These are phyloP conservation scores for Ciconia nigra DNA, from an alignment of 2,797 vertebrate species.

Conservation along the genomic window DNA sequence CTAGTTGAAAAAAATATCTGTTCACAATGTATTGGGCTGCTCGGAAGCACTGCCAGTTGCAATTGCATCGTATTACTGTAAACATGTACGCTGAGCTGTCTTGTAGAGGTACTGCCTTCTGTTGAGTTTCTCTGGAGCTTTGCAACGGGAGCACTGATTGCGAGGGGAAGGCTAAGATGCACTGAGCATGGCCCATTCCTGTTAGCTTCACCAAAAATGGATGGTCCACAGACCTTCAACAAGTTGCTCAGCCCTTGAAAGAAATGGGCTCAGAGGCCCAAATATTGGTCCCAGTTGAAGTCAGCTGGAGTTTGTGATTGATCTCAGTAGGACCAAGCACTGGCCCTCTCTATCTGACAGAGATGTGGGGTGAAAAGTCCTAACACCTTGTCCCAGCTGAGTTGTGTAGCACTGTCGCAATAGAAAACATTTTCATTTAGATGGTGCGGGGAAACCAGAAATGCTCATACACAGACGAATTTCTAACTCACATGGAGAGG, in stretches of 20 bases:
- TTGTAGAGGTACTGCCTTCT: not conserved
- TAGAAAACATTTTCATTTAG: not conserved
- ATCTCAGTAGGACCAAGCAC: not conserved
- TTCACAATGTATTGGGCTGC: not conserved
- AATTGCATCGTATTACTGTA: not conserved
- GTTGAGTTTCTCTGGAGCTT: not conserved
- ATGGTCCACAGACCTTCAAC: not conserved
- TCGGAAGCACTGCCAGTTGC: not conserved
- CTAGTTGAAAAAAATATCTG: not conserved
- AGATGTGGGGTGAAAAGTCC: not conserved
- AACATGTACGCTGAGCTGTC: not conserved
- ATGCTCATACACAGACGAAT: not conserved
- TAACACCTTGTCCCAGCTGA: not conserved
- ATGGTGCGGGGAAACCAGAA: not conserved
- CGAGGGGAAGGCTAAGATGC: not conserved
- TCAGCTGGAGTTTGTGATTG: not conserved
- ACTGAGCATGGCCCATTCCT: not conserved
- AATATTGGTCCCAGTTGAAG: not conserved
- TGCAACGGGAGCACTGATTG: not conserved
- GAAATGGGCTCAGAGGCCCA: not conserved
- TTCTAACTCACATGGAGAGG: not conserved
- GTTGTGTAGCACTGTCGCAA: not conserved
- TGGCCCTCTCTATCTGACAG: not conserved
- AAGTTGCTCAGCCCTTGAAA: not conserved
- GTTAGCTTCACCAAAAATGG: not conserved